A percentile compares a stretch with the other conserved stretches of the same genome.
These are phyloP conservation scores for Arothron firmamentum DNA, from an alignment of 2,113 vertebrate genomes.

Conservation along the genomic window DNA sequence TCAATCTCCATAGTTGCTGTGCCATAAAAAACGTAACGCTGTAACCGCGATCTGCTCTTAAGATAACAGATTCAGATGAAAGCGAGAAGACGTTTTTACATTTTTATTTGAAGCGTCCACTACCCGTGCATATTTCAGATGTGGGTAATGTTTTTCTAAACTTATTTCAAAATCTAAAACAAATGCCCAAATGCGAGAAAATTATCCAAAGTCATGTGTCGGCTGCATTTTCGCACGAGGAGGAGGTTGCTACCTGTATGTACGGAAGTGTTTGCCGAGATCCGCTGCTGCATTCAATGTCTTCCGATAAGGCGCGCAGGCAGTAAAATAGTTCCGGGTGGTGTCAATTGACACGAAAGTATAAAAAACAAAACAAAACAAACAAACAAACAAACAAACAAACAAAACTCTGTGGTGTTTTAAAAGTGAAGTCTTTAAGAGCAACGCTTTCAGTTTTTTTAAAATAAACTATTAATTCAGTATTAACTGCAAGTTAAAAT, in stretches of 20 bases:
- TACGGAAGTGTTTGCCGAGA: conserved; percentile 36
- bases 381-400: too few relatives aligned
- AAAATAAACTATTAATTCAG: too few relatives aligned
- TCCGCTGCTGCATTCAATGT: conserved; percentile 12
- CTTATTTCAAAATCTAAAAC: not conserved
- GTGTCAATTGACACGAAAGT: not conserved
- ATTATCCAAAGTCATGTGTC: not conserved
- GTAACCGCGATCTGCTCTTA: not conserved
- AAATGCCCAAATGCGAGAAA: fast-evolving
- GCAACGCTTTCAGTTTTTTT: too few relatives aligned
- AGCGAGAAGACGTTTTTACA: not conserved
- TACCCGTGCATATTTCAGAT: fast-evolving
- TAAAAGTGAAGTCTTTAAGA: too few relatives aligned
- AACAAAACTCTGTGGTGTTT: too few relatives aligned
- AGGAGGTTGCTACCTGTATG: not conserved
- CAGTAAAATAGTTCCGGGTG: not conserved
- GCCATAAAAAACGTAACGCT: too few relatives aligned
- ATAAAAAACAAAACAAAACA: too few relatives aligned
- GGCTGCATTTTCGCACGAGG: not conserved
- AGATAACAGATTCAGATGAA: not conserved
- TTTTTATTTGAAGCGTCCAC: not conserved
- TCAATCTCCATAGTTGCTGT: conserved; percentile 71
- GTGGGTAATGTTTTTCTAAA: not conserved
- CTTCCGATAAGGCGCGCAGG: not conserved
- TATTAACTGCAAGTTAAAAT: too few relatives aligned